Percentiles rank a stretch among this genome's conserved stretches.
These are phyloP conservation scores for Morone chrysops DNA, from an alignment of 2,113 vertebrate species.

Conservation along the genomic window DNA sequence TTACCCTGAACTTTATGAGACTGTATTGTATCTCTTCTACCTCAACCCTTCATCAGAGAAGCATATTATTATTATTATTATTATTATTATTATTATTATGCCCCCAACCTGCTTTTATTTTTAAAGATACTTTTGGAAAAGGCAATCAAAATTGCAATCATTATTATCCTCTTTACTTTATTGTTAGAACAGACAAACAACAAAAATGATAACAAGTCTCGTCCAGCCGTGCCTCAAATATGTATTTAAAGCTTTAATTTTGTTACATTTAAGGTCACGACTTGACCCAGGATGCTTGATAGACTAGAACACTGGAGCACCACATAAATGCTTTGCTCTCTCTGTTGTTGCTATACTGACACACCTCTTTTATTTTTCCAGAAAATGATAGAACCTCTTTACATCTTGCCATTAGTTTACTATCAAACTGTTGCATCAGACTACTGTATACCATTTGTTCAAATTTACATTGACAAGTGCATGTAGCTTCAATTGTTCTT, in stretches of 20 bases:
- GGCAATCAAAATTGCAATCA: neutral
- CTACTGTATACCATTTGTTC: conserved; percentile 68
- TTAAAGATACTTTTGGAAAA: neutral
- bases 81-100: too few species aligned
- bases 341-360: conserved; percentile 59
- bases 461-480: conserved; percentile 45
- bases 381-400: conserved; percentile 8
- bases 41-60: neutral
- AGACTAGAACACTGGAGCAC: neutral
- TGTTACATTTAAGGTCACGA: too few species aligned
- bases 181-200: neutral
- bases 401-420: neutral
- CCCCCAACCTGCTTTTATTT: too few species aligned
- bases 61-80: too few species aligned
- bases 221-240: neutral
- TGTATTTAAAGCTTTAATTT: conserved; percentile 27
- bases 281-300: neutral
- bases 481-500: conserved; percentile 37
- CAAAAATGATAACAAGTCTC: neutral
- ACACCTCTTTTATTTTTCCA: neutral
- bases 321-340: conserved; percentile 10
- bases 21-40: neutral
- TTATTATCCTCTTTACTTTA: neutral
- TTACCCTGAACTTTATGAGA: neutral
- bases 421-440: conserved; percentile 50